A percentile compares a stretch with the other conserved stretches of the same genome.
phyloP scores from a whole-genome alignment of 2,888 invertebrate genomes.

The Melanostoma mellinum region DNA sequence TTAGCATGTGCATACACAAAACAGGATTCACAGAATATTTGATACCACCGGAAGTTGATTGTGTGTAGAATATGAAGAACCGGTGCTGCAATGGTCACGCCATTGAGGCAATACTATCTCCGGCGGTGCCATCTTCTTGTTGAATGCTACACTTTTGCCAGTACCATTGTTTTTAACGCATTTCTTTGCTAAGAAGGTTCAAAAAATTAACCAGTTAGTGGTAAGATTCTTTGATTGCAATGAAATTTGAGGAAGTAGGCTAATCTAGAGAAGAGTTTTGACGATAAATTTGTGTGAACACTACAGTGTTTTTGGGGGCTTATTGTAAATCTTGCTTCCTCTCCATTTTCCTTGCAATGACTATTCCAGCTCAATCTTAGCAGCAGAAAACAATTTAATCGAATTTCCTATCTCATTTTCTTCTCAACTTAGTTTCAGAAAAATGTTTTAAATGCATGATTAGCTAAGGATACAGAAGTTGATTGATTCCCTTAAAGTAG shows the following conservation, averaged over 20 bases:
- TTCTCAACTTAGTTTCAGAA: too few species aligned
- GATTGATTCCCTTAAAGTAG: too few species aligned
- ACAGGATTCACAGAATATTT: slow-evolving; percentile 14
- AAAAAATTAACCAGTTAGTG: slow-evolving; percentile 12
- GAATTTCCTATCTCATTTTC: too few species aligned
- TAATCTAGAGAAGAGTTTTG: slow-evolving; percentile 18
- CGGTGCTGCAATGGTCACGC: neutral
- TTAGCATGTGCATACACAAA: slow-evolving; percentile 5
- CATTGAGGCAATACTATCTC: slow-evolving; percentile 12
- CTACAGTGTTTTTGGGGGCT: too few species aligned
- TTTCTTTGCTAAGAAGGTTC: neutral
- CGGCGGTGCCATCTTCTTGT: slow-evolving; percentile 19
- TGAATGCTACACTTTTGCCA: slow-evolving; percentile 19
- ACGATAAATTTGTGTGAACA: too few species aligned
- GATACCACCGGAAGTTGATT: slow-evolving; percentile 19
- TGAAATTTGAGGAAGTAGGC: slow-evolving; percentile 6
- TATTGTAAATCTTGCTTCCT: too few species aligned
- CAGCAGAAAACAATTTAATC: too few species aligned
- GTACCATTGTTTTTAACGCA: slow-evolving; percentile 4
- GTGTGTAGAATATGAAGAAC: neutral
- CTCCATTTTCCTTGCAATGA: too few species aligned
- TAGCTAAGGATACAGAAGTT: too few species aligned
- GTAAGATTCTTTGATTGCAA: slow-evolving; percentile 10
- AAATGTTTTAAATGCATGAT: too few species aligned
- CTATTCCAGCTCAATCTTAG: too few species aligned